Conservation (phyloP, 2,113 vertebrate genomes). For the Numenius arquata region DNA sequence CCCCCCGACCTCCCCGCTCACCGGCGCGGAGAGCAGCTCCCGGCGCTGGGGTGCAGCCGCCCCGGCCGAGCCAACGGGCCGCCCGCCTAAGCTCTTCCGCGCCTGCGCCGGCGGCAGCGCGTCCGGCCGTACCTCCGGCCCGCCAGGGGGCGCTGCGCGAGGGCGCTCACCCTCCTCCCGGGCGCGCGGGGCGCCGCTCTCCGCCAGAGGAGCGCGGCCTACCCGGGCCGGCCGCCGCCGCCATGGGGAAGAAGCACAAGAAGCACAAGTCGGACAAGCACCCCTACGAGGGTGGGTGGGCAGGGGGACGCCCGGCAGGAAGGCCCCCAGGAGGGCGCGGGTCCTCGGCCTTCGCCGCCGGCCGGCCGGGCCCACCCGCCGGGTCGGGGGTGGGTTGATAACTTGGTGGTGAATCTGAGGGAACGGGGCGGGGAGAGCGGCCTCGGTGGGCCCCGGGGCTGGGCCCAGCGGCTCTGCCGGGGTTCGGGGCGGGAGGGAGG, state of each 20-base stretch:
- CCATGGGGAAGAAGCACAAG: constrained; percentile 96
- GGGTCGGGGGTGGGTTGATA: background rate
- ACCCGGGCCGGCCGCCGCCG: background rate
- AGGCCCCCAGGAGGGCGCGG: background rate
- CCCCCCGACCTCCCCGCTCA: background rate
- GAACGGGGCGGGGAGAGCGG: background rate
- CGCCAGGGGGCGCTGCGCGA: background rate
- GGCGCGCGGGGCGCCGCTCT: background rate
- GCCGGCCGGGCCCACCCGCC: background rate
- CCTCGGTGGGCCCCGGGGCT: background rate
- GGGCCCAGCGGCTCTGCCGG: background rate
- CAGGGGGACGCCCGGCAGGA: background rate
- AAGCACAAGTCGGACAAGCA: constrained; percentile 93
- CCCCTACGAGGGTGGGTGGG: constrained; percentile 81
- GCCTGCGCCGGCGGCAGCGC: background rate
- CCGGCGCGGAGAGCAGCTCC: rapidly evolving
- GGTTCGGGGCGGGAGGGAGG: too few relatives aligned
- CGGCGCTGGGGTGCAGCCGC: rapidly evolving
- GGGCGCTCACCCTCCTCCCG: background rate
- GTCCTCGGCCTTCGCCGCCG: background rate
- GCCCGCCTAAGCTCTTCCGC: background rate
- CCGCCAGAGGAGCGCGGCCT: constrained; percentile 33
- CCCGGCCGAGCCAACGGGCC: rapidly evolving
- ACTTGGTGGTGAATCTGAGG: background rate
- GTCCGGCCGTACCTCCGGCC: background rate